Evolutionary conservation across 2,888 invertebrate genomes (phyloP).

Genomic region (Drosophila anomelani): DNA sequence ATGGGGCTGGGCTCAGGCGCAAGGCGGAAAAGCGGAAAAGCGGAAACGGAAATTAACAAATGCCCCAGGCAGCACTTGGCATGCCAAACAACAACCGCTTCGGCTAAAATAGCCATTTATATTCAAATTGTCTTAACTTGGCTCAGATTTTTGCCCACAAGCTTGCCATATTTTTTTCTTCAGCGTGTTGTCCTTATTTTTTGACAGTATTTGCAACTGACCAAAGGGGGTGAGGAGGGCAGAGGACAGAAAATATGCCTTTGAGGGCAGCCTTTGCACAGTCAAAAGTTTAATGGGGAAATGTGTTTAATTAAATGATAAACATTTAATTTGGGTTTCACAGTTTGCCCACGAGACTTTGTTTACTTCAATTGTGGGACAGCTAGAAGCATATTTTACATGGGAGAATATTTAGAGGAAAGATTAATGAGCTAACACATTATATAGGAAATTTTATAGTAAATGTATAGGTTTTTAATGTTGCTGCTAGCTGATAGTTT

Average conservation of each 20-base stretch:
- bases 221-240: neutral
- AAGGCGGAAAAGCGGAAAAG: constrained; percentile 19
- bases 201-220: constrained; percentile 6
- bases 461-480: neutral
- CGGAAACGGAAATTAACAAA: constrained; percentile 68
- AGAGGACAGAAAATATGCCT: neutral
- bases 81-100: constrained; percentile 42
- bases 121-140: constrained; percentile 64
- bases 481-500: neutral
- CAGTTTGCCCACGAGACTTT: constrained; percentile 7
- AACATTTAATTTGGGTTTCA: constrained; percentile 32
- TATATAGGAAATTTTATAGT: neutral
- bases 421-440: neutral
- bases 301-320: constrained; percentile 43
- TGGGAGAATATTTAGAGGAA: neutral
- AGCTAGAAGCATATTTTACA: neutral
- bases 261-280: constrained; percentile 1
- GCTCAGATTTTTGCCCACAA: constrained; percentile 39
- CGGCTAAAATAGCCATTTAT: constrained; percentile 59
- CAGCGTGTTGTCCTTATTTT: constrained; percentile 6
- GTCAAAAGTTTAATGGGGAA: constrained; percentile 33
- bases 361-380: neutral
- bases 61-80: constrained; percentile 68
- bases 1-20: constrained; percentile 11
- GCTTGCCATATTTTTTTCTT: constrained; percentile 2